Base-by-base conservation (phyloP, 92 coral and sea anemone genomes). In the Paragorgia papillata region DNA sequence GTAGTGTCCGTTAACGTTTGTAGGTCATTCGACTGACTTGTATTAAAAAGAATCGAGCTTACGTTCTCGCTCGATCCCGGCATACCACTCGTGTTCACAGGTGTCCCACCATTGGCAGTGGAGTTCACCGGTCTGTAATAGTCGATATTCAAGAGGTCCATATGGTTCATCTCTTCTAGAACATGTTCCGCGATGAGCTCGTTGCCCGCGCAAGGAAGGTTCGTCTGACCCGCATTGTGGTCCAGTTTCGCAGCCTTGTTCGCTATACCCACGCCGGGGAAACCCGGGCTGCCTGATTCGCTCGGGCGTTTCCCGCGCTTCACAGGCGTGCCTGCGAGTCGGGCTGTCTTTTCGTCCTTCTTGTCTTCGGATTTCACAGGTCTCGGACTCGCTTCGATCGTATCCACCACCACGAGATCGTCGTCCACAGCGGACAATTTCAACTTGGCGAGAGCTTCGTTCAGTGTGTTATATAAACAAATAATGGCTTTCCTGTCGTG, bases 391-490 rank as follows among this genome's bases (percentile, higher is more conserved):
- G 22, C 71, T 57, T 29, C 74, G n/a, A n/a, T n/a, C 24, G 17
- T 53, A 29, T 76, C 58, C 44, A 31, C 30, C 7, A 43, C 61
- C 10, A 54, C 28, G 2, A 55, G 74, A n/a, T 78, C 61, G 35
- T 78, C 74, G 25, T 54, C 61, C 1, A 31, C 51, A 7, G 50
- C 51, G 18, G 58, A 29, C 33, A 33, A 21, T 41, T 63, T 53
- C 28, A 78, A 15, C 1, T 78, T 14, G 3, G 19, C n/a, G 10
- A 78, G 25, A 12, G 44, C n/a, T 35, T 78, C 62, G 2, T 62
- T 56, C 27, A 78, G 82, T 0, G 22, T 22, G 1, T 29, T 41
- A 9, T n/a, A 43, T 27, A 78, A 66, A 17, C 44, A 22, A 22
- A 34, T 49, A 3, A 78, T 35, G 19, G 21, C 50, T 19, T 27